Base-by-base conservation (phyloP, 2,113 vertebrate genomes). In the Oxyura jamaicensis region DNA sequence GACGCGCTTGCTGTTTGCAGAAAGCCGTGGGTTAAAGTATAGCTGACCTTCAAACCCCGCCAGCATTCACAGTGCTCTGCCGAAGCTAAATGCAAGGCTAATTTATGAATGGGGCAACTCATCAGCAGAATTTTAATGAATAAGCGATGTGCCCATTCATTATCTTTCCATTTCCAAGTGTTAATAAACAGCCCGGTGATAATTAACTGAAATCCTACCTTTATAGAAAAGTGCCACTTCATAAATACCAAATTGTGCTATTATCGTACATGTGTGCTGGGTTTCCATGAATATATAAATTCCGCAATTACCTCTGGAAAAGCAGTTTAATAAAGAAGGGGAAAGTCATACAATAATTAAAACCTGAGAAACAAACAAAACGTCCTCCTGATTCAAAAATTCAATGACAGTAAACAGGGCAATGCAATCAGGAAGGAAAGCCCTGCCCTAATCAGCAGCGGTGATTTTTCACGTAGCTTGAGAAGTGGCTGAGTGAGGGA, bases 171-270 rank as follows among this genome's bases (percentile, higher is more conserved):
- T 97, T 98, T 97, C 95, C 82, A 96, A 98, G 95, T 96, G 95
- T 98, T 98, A 98, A 98, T 98, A 98, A 98, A 98, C 96, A 97
- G 84, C 78, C 69, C 5, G 10, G 87, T 96, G 95, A 98, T 98
- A 98, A 98, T 98, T 98, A 97, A 96, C 94, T 96, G 93, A 95
- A 97, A 97, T 97, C 97, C 91, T 97, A 90, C 97, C 97, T 98
- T 98, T 98, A 97, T 96, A 97, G 94, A 97, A 98, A 98, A 97
- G 94, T 97, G 97, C 91, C 95, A 96, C 97, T 98, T 98, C 97
- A 98, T 98, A 98, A 98, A 97, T 98, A 98, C 91, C 94, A 96
- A 97, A 98, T 97, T 94, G 97, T 97, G 97, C 97, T 97, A 97
- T 97, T 97, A 97, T 96, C n/a, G 86, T 90, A 95, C 89, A 41